These are phyloP conservation scores for Cheilinus undulatus DNA, from an alignment of 2,113 vertebrate species.

Conservation along the genomic window DNA sequence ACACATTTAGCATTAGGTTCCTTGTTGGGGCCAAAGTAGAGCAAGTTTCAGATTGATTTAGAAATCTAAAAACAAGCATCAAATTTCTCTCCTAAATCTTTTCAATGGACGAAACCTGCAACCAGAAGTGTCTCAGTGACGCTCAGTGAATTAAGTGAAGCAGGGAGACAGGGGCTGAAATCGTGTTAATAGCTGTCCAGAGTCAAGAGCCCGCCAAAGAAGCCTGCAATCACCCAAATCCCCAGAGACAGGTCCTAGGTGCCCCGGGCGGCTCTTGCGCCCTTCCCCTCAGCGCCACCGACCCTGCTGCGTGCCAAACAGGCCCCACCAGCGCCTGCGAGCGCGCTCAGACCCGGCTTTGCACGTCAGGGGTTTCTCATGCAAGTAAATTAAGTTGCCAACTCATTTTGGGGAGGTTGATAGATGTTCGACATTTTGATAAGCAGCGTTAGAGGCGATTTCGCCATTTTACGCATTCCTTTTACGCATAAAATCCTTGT, in stretches of 20 bases:
- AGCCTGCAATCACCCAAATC: constrained; percentile 84
- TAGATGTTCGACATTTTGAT: no score
- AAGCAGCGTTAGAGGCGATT: constrained; percentile 3
- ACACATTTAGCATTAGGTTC: not conserved
- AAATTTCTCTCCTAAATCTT: not conserved
- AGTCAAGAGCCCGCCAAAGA: constrained; percentile 70
- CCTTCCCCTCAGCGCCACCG: constrained; percentile 72
- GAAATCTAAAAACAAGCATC: constrained; percentile 5
- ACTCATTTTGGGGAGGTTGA: constrained; percentile 44
- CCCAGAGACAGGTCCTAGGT: constrained; percentile 82
- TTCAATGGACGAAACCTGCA: constrained; percentile 34
- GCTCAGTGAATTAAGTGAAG: constrained; percentile 79
- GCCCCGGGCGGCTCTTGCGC: constrained; percentile 78
- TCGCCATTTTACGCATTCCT: no score
- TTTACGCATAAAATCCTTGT: no score
- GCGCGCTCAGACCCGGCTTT: constrained; percentile 48
- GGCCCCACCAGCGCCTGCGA: constrained; percentile 69
- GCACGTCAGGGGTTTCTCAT: constrained; percentile 48
- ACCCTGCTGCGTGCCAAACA: constrained; percentile 67
- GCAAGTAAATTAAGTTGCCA: constrained; percentile 57
- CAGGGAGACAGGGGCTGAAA: constrained; percentile 86
- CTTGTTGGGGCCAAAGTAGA: not conserved
- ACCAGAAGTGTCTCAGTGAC: constrained; percentile 43
- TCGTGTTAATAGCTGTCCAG: constrained; percentile 88
- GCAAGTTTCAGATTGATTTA: not conserved